Evolutionary conservation across 2,888 invertebrate genomes (phyloP).

Genomic region (Hecatera dysodea): DNA sequence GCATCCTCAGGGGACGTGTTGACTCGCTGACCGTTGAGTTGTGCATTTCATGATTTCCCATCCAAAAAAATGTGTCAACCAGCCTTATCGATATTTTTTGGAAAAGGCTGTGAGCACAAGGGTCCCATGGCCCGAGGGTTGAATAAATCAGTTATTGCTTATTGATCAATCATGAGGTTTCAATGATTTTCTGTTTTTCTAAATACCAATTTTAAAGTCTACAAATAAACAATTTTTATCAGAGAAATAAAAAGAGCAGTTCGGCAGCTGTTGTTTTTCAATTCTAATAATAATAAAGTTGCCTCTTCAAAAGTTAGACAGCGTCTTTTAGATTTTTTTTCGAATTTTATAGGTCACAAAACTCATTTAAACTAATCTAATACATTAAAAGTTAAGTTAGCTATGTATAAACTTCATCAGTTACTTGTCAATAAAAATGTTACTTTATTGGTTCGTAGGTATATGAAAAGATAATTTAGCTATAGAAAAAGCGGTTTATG

Average conservation of each 20-base stretch:
- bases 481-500: conserved; percentile 8
- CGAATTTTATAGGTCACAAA: conserved; percentile 9
- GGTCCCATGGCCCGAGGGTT: no score
- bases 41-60: no score
- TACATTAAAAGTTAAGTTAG: conserved; percentile 7
- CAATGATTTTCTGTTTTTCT: background rate
- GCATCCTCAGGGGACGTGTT: no score
- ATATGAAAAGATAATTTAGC: conserved; percentile 1
- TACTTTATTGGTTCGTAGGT: conserved; percentile 1
- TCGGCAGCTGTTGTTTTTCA: background rate
- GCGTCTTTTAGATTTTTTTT: conserved; percentile 9
- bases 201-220: background rate
- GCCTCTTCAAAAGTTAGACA: background rate
- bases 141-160: no score
- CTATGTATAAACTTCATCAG: conserved; percentile 20
- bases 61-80: no score
- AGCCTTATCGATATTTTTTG: no score
- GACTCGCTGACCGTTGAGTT: no score
- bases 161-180: background rate
- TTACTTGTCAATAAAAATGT: conserved; percentile 5
- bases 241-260: background rate
- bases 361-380: conserved; percentile 24
- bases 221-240: background rate
- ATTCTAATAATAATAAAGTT: background rate
- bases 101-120: no score